These are phyloP conservation scores for Tenebrosternarchus preto DNA, from an alignment of 2,113 vertebrate species.

Conservation along the genomic window DNA sequence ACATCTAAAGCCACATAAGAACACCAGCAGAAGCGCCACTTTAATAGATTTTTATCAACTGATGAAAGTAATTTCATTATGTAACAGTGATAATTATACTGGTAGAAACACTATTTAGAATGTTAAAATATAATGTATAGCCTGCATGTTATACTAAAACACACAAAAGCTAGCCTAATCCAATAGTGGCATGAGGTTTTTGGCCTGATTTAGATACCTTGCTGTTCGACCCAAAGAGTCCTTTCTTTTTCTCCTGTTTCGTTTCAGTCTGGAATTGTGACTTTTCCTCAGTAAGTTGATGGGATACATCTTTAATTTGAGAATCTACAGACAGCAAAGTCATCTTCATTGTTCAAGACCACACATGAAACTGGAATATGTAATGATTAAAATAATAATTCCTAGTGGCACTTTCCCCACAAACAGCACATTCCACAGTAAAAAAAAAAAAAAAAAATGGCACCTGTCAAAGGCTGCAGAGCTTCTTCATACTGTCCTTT, in stretches of 20 bases:
- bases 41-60: neutral
- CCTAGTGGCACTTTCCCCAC: no score
- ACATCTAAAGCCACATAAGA: constrained; percentile 59
- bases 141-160: no score
- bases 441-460: no score
- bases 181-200: neutral
- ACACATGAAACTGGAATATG: no score
- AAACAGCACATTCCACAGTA: neutral
- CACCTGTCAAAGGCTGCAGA: neutral
- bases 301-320: constrained; percentile 25
- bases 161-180: no score
- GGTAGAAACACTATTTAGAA: neutral
- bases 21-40: neutral
- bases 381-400: no score
- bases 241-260: constrained; percentile 44
- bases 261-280: constrained; percentile 56
- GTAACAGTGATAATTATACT: neutral
- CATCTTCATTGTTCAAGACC: no score
- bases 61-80: neutral
- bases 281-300: constrained; percentile 29
- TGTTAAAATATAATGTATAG: neutral
- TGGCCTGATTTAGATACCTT: constrained; percentile 61
- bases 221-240: constrained; percentile 60
- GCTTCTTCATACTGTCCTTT: constrained; percentile 41
- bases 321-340: constrained; percentile 33